Percentiles rank a stretch among this genome's conserved stretches.
These are phyloP conservation scores for Aphelenchoides bicaudatus DNA, from an alignment of 2,888 invertebrate species.

Conservation along the genomic window DNA sequence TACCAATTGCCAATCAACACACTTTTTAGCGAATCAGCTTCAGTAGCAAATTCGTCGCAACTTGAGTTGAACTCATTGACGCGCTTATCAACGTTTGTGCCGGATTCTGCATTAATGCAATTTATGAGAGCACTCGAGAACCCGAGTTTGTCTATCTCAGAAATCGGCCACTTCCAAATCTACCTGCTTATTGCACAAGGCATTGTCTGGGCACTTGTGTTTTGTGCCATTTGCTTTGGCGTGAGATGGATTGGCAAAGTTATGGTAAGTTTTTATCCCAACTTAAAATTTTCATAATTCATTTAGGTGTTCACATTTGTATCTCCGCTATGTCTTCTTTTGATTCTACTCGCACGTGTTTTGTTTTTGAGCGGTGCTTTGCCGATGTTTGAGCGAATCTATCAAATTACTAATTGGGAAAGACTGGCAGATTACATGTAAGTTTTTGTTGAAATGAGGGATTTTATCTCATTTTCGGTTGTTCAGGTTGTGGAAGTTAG, in stretches of 20 bases:
- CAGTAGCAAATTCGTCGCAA: slow-evolving; percentile 46
- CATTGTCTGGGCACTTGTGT: slow-evolving; percentile 53
- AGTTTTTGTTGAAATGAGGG: neutral
- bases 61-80: too few relatives aligned
- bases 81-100: slow-evolving; percentile 40
- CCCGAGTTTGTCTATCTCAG: slow-evolving; percentile 46
- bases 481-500: slow-evolving; percentile 52
- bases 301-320: slow-evolving; percentile 36
- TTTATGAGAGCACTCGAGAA: slow-evolving; percentile 51
- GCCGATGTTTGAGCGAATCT: slow-evolving; percentile 45
- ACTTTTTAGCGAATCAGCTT: slow-evolving; percentile 48
- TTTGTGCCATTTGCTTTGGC: slow-evolving; percentile 57
- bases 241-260: slow-evolving; percentile 60
- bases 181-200: slow-evolving; percentile 49
- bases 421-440: slow-evolving; percentile 27
- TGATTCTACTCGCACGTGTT: slow-evolving; percentile 27
- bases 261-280: slow-evolving; percentile 7
- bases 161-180: slow-evolving; percentile 50
- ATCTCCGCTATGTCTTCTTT: slow-evolving; percentile 28
- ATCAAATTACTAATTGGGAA: slow-evolving; percentile 54
- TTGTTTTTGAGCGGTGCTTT: slow-evolving; percentile 46
- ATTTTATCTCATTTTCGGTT: slow-evolving; percentile 33
- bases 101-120: slow-evolving; percentile 51
- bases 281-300: slow-evolving; percentile 14
- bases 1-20: too few relatives aligned